Percentiles rank a stretch among this genome's conserved stretches.
phyloP scores from a whole-genome alignment of 1,140 invertebrate genomes.

The Lordiphosa mommai region DNA sequence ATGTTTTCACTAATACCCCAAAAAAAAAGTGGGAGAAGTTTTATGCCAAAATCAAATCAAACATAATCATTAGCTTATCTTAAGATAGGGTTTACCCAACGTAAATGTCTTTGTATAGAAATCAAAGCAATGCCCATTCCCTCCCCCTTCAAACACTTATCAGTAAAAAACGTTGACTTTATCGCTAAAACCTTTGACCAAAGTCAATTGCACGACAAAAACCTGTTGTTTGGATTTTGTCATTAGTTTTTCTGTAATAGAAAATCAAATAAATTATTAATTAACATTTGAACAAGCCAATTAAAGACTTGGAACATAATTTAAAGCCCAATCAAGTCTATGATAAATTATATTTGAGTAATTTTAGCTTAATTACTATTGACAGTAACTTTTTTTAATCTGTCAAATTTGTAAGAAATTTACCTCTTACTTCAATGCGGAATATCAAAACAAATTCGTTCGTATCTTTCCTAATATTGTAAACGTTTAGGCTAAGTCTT shows the following conservation, averaged over 20 bases:
- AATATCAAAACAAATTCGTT: no score
- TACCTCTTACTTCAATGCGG: no score
- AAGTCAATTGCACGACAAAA: conserved; percentile 20
- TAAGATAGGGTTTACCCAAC: conserved; percentile 7
- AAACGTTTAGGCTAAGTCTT: no score
- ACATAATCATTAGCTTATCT: conserved; percentile 46
- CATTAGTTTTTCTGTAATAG: conserved; percentile 27
- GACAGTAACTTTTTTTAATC: no score
- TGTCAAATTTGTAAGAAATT: no score
- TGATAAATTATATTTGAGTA: conserved; percentile 13
- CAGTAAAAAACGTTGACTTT: conserved; percentile 22
- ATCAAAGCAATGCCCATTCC: conserved; percentile 29
- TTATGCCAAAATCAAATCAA: conserved; percentile 18
- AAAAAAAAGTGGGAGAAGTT: conserved; percentile 13
- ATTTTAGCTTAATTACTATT: conserved; percentile 13
- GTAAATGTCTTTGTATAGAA: conserved; percentile 30
- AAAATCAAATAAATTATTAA: conserved; percentile 23
- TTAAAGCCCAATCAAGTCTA: conserved; percentile 37
- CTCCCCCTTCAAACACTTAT: conserved; percentile 11
- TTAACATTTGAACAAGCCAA: conserved; percentile 49
- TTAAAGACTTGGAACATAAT: conserved; percentile 52
- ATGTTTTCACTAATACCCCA: conserved; percentile 3
- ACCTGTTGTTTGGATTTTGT: conserved; percentile 4
- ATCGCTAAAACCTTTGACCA: conserved; percentile 38
- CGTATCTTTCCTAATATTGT: no score